Base-by-base conservation (phyloP, 2,113 vertebrate species). In the Tragelaphus scriptus region DNA sequence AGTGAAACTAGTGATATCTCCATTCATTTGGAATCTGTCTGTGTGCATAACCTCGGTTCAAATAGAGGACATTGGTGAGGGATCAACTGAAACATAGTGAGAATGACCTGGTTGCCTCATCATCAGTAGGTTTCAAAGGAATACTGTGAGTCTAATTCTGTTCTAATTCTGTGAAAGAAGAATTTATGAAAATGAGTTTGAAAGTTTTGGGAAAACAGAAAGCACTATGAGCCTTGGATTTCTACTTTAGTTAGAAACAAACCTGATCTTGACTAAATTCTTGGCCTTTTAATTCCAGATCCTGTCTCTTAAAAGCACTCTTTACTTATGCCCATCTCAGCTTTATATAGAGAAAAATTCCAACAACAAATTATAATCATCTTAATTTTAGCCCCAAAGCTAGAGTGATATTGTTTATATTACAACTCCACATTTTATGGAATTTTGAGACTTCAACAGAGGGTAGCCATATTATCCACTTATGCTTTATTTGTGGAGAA, bases 1-100 rank as follows among this genome's bases (percentile, higher is more conserved):
- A 95, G 71, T 94, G 79, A 96, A 97, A 95, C 87, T 97, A 40
- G 61, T 92, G 90, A 90, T 94, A 77, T 97, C 61, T 25, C 94
- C 19, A 93, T 96, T 81, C 56, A 80, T 94, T 96, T 96, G 75
- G 51, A 89, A 95, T 95, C 26, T 81, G 44, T 88, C 47, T 71
- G 44, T 68, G 56, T 88, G n/a, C 17, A 55, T n/a, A 82, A 47
- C 10, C 3, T 77, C 36, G 49, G 90, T 97, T 98, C 93, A 97
- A 94, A 47, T 19, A 96, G 59, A 90, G 93, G 94, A 86, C 80
- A 95, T 16, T 44, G 47, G 49, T 40, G 65, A 90, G 36, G 26
- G 25, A 95, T 89, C 49, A 92, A 36, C 4, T 90, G 44, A 95
- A 9, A 56, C 53, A 91, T 53, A 91, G 61, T 36, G 32, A 91